Evolutionary conservation across 2,797 vertebrate species (phyloP), one percentile per base, ranked within the genome.

Genomic region (Brotula barbata): DNA sequence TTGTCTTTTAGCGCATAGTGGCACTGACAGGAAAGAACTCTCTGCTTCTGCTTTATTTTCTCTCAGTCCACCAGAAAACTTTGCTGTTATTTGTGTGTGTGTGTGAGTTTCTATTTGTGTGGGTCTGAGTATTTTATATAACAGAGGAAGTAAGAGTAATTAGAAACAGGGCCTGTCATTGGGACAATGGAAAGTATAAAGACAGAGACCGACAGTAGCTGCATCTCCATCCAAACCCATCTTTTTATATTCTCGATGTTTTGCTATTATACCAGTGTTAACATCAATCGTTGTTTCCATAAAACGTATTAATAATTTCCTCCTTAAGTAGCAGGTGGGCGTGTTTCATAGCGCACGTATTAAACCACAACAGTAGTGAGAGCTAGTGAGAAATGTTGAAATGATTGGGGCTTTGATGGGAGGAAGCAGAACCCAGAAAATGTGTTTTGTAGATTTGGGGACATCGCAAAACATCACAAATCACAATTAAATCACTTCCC

Each of bases 81-180:
- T 36, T 16, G 7, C 39, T 34, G 40, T 68, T 66, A 51, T 58
- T 51, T 52, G 25, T 54, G 21, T 25, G 48, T 39, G 28, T 47
- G 16, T 14, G 5, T 15, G 1, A 33, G 7, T 23, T 19, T 9
- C n/a, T 10, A n/a, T 44, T 20, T 45, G 43, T 22, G 15, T 20
- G 21, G 39, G 20, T 71, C 11, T 65, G 41, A 47, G 37, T 63
- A 64, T 56, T 73, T 40, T 78, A 71, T 5, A 48, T 70, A 74
- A 71, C 51, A 41, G 57, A 65, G 70, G 65, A 86, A 74, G 73
- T 75, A 54, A 31, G 52, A 42, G 65, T 78, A 77, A 81, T 85
- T 82, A 76, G 61, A 75, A 73, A 64, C 73, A 73, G 11, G 37
- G 37, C 58, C 62, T 64, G 44, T 73, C 68, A 62, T 39, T 22